Percentiles rank a stretch among this genome's conserved stretches.
Evolutionary conservation across 2,113 vertebrate species (phyloP).

Genomic region (Amblyornis subalaris): DNA sequence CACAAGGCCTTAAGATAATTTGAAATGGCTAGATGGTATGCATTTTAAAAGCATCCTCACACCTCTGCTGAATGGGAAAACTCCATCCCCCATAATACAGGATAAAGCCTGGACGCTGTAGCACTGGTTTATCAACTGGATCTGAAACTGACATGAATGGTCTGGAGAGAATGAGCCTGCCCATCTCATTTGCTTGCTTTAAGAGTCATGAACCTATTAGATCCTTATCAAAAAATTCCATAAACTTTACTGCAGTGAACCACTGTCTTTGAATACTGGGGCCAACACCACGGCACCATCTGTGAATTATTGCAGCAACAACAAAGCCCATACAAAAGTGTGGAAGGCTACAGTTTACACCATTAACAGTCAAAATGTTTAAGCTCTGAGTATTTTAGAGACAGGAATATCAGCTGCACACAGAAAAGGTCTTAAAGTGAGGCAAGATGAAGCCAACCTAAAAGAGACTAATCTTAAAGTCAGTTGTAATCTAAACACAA

Average conservation of each 20-base stretch:
- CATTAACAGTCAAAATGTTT: not conserved
- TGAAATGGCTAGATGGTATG: accelerated
- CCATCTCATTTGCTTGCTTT: not conserved
- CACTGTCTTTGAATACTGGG: not conserved
- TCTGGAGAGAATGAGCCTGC: not conserved
- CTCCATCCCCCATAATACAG: accelerated
- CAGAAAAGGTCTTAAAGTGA: not conserved
- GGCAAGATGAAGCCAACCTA: not conserved
- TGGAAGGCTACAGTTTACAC: not conserved
- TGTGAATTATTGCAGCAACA: not conserved
- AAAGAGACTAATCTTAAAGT: not conserved
- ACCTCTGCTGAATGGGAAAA: not conserved
- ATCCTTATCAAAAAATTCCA: not conserved
- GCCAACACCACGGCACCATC: not conserved
- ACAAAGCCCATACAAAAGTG: not conserved
- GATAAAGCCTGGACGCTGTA: not conserved
- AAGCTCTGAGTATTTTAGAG: not conserved
- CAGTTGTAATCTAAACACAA: not conserved
- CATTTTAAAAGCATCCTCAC: not conserved
- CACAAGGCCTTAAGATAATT: not conserved
- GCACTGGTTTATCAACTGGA: not conserved
- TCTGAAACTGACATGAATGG: not conserved
- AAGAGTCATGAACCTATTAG: not conserved
- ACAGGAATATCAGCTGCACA: not conserved
- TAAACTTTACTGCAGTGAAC: not conserved